These are phyloP conservation scores for Bufo bufo DNA, from an alignment of 2,113 vertebrate species.

Conservation along the genomic window DNA sequence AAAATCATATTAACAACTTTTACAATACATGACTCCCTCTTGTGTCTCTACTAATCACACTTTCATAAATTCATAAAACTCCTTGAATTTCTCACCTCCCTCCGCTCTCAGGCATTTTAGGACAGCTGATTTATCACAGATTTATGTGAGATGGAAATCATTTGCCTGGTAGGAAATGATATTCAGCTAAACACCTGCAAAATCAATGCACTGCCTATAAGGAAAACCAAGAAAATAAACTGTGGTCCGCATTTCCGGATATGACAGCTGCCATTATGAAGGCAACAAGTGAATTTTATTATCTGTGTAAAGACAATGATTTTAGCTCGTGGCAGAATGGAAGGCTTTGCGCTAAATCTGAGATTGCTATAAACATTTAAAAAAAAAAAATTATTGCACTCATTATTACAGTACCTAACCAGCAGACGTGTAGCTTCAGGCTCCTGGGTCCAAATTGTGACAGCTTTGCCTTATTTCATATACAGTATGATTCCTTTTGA, in stretches of 20 bases:
- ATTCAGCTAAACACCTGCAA: conserved; percentile 26
- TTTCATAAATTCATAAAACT: neutral
- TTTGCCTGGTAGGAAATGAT: conserved; percentile 19
- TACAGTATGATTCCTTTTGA: neutral
- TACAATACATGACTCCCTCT: neutral
- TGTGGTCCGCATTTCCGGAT: conserved; percentile 25
- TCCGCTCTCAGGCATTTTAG: neutral
- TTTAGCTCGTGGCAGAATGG: neutral
- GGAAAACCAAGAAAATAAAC: conserved; percentile 22
- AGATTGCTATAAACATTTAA: neutral
- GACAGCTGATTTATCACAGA: conserved; percentile 3
- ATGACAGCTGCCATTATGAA: conserved; percentile 22
- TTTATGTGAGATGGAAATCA: conserved; percentile 17
- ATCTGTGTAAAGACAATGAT: conserved; percentile 15
- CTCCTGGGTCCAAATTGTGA: neutral
- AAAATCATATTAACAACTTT: neutral
- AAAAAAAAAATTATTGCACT: neutral
- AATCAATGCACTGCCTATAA: conserved; percentile 19
- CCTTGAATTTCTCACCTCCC: neutral
- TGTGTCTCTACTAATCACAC: neutral
- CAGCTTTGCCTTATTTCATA: neutral
- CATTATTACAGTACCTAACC: no score
- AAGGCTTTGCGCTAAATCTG: neutral
- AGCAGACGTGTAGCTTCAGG: neutral
- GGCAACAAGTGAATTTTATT: conserved; percentile 25